phyloP scores from a whole-genome alignment of 2,888 invertebrate genomes.

The Tetragnatha montana region DNA sequence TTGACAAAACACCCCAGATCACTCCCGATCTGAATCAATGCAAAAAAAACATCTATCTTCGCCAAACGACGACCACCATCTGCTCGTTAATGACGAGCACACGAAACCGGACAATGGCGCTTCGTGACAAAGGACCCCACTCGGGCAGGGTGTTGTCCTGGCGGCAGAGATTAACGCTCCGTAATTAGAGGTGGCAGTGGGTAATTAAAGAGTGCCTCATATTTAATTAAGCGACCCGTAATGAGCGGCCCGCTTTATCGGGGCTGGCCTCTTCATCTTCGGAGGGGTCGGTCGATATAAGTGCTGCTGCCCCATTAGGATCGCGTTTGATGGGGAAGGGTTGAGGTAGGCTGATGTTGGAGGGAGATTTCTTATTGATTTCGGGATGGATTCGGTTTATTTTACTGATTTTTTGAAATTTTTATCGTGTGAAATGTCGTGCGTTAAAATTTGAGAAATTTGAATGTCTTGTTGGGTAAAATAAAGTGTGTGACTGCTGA shows the following conservation, averaged over 20 bases:
- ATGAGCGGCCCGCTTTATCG: constrained; percentile 66
- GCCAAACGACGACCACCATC: too few species aligned
- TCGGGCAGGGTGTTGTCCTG: constrained; percentile 64
- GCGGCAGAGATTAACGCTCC: constrained; percentile 60
- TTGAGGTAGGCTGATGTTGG: not conserved
- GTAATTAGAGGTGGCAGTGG: constrained; percentile 69
- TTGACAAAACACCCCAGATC: too few species aligned
- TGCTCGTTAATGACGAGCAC: too few species aligned
- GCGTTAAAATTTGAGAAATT: too few species aligned
- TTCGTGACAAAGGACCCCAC: constrained; percentile 40
- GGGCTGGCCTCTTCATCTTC: constrained; percentile 36
- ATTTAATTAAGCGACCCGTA: constrained; percentile 69
- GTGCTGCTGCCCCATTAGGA: not conserved
- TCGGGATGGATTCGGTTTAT: too few species aligned
- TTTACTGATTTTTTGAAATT: too few species aligned
- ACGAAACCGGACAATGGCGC: constrained; percentile 29
- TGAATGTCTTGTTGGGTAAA: not conserved
- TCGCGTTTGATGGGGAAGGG: not conserved
- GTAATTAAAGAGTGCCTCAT: constrained; percentile 70
- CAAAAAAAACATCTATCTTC: not conserved
- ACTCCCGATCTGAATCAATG: too few species aligned
- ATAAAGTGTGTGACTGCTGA: too few species aligned
- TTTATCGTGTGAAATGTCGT: too few species aligned
- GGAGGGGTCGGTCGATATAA: constrained; percentile 57
- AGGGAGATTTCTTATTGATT: too few species aligned